Percentiles rank a stretch among this genome's conserved stretches.
phyloP scores from a whole-genome alignment of 2,888 invertebrate genomes.

The Geophilus truncorum region DNA sequence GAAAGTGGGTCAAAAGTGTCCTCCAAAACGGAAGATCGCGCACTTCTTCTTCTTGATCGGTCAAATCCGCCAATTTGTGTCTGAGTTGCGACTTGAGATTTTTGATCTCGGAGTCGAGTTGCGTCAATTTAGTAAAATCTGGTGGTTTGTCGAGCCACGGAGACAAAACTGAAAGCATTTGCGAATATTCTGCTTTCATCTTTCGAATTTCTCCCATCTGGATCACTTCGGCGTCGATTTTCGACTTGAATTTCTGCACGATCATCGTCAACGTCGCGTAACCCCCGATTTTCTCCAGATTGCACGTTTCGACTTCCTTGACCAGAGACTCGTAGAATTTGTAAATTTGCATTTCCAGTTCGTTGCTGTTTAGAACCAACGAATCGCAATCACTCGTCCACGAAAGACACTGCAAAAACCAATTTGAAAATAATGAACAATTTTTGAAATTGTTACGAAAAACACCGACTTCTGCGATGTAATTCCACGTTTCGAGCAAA shows the following conservation, averaged over 20 bases:
- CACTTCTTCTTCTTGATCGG: conserved; percentile 8
- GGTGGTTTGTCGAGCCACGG: conserved; percentile 9
- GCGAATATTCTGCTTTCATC: neutral
- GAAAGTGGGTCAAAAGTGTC: no score
- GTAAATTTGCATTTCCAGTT: neutral
- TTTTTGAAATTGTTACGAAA: no score
- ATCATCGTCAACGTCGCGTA: neutral
- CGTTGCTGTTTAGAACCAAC: neutral
- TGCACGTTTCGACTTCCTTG: neutral
- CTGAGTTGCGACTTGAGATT: neutral
- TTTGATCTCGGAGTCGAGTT: neutral
- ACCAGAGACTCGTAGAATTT: neutral
- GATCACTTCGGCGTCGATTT: neutral
- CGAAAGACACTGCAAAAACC: neutral
- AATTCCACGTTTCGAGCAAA: neutral
- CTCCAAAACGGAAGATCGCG: no score
- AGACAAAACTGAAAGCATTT: neutral
- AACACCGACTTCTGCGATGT: neutral
- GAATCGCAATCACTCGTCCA: neutral
- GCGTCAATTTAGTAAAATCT: neutral
- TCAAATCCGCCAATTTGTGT: conserved; percentile 6
- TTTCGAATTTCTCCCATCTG: neutral
- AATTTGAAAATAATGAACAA: neutral
- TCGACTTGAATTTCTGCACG: neutral
- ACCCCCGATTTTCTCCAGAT: neutral